Conservation (phyloP, 2,113 vertebrate species). For the Lepus americanus region DNA sequence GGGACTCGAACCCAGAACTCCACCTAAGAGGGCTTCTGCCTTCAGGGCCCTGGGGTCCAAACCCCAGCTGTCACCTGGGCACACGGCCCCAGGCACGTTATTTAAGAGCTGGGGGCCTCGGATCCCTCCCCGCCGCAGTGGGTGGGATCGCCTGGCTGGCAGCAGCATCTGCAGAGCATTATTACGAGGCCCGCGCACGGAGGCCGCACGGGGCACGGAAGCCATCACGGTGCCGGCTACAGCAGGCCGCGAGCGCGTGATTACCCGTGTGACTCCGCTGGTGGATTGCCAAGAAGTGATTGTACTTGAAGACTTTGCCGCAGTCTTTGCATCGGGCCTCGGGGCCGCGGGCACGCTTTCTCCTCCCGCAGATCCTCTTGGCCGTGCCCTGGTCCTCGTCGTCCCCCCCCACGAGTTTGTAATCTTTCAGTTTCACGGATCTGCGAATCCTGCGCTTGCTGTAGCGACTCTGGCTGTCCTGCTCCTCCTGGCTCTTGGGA, state of each 20-base stretch:
- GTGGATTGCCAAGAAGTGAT: slow-evolving; percentile 95
- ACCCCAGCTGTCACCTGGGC: background rate
- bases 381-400: slow-evolving; percentile 85
- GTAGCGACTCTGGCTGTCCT: slow-evolving; percentile 86
- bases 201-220: background rate
- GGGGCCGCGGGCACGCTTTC: slow-evolving; percentile 88
- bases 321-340: slow-evolving; percentile 95
- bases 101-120: background rate
- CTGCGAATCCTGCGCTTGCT: slow-evolving; percentile 93
- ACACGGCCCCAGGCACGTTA: background rate
- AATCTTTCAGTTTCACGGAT: slow-evolving; percentile 93
- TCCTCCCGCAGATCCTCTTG: slow-evolving; percentile 89
- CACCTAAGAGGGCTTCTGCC: background rate
- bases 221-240: background rate
- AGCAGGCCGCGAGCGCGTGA: background rate
- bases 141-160: too few relatives aligned
- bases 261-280: slow-evolving; percentile 96
- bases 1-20: background rate
- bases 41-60: background rate
- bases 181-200: background rate
- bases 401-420: slow-evolving; percentile 90
- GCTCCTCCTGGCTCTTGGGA: slow-evolving; percentile 81
- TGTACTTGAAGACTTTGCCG: slow-evolving; percentile 96
- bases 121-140: background rate
- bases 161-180: background rate